A percentile compares a stretch with the other conserved stretches of the same genome.
phyloP scores from a whole-genome alignment of 2,113 vertebrate genomes.

The Actinemys pallida region DNA sequence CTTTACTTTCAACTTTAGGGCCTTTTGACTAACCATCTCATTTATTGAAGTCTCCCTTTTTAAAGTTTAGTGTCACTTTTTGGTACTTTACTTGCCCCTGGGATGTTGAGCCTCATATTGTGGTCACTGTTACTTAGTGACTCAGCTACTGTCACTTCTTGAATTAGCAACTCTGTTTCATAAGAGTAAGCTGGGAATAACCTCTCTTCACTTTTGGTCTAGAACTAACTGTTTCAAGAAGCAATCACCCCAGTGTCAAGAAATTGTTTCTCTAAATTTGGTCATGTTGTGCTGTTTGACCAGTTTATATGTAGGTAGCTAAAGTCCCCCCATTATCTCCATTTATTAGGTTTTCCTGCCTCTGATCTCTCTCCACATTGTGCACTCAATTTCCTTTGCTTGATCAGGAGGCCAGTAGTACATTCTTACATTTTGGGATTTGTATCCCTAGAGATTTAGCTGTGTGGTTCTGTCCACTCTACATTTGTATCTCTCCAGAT shows the following conservation, averaged over 20 bases:
- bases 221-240: not conserved
- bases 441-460: not conserved
- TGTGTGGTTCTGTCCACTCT: not conserved
- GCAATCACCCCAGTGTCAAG: not conserved
- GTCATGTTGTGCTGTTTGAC: not conserved
- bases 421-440: not conserved
- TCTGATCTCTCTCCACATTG: not conserved
- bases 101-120: not conserved
- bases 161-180: not conserved
- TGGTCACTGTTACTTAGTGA: not conserved
- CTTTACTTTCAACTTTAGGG: not conserved
- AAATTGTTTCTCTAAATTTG: conserved; percentile 2
- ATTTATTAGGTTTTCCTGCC: not conserved
- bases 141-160: not conserved
- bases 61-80: not conserved
- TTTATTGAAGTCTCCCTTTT: not conserved
- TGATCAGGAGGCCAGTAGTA: not conserved
- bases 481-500: not conserved
- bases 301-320: not conserved
- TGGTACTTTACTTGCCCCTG: not conserved
- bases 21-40: not conserved
- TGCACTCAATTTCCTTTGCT: not conserved
- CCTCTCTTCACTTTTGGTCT: not conserved
- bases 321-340: not conserved
- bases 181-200: not conserved